Conservation (phyloP, 2,113 vertebrate genomes). For the Myiopsitta monachus region DNA sequence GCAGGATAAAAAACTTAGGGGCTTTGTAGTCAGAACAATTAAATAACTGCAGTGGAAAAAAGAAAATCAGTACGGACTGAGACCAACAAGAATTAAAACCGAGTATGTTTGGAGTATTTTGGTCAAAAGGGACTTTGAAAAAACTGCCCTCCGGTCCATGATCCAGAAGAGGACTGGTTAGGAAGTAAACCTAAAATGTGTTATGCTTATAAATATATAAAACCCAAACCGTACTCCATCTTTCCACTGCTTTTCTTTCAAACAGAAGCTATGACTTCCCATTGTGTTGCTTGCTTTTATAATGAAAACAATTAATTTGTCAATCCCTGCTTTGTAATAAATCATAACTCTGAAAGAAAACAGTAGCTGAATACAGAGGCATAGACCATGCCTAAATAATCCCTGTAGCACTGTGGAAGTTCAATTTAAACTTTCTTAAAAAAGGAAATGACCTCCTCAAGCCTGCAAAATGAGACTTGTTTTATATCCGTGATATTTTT, state of each 20-base stretch:
- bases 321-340: neutral
- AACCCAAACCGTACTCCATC: neutral
- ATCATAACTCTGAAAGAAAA: neutral
- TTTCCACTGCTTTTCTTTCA: neutral
- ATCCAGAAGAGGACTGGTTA: neutral
- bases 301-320: neutral
- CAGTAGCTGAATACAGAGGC: too few relatives aligned
- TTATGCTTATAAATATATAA: rapidly evolving
- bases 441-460: neutral
- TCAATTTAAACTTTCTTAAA: neutral
- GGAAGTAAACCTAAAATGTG: neutral
- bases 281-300: neutral
- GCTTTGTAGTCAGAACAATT: neutral
- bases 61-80: neutral
- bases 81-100: neutral
- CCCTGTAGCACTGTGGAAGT: neutral
- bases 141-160: neutral
- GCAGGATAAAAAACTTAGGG: neutral
- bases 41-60: too few relatives aligned
- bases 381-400: neutral
- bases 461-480: neutral
- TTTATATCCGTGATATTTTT: neutral
- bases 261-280: neutral
- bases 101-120: neutral
- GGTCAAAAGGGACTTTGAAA: neutral